A percentile compares a stretch with the other conserved stretches of the same genome.
phyloP scores from a whole-genome alignment of 2,888 invertebrate genomes.

The Leptinotarsa peninsularis region DNA sequence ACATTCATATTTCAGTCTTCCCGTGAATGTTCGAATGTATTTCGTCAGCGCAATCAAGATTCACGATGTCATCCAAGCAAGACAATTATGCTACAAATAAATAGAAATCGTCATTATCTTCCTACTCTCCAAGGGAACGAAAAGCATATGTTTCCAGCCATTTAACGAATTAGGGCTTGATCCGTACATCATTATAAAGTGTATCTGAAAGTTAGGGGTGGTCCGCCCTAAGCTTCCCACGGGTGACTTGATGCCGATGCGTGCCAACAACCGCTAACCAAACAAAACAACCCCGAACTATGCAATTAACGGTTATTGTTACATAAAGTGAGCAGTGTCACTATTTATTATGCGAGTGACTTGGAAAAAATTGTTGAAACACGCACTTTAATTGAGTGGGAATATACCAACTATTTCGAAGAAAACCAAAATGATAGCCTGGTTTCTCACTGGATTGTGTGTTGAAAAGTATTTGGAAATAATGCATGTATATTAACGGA shows the following conservation, averaged over 20 bases:
- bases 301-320: constrained; percentile 61
- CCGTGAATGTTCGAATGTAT: background rate
- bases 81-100: constrained; percentile 34
- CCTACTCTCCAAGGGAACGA: constrained; percentile 37
- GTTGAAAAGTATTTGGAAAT: no score
- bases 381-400: constrained; percentile 38
- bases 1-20: background rate
- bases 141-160: constrained; percentile 66
- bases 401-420: constrained; percentile 20
- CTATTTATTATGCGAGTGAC: constrained; percentile 39
- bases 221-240: constrained; percentile 58
- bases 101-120: constrained; percentile 35
- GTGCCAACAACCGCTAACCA: constrained; percentile 63
- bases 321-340: constrained; percentile 57
- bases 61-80: constrained; percentile 15
- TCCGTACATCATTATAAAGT: constrained; percentile 59
- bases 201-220: constrained; percentile 48
- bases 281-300: constrained; percentile 58
- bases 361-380: constrained; percentile 42
- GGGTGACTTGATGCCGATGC: constrained; percentile 61
- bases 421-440: no score
- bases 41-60: constrained; percentile 10
- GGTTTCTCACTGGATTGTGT: no score
- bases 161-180: constrained; percentile 67
- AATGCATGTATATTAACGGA: no score